A percentile compares a stretch with the other conserved stretches of the same genome.
phyloP scores from a whole-genome alignment of 2,113 vertebrate species.

The Channa maculata region DNA sequence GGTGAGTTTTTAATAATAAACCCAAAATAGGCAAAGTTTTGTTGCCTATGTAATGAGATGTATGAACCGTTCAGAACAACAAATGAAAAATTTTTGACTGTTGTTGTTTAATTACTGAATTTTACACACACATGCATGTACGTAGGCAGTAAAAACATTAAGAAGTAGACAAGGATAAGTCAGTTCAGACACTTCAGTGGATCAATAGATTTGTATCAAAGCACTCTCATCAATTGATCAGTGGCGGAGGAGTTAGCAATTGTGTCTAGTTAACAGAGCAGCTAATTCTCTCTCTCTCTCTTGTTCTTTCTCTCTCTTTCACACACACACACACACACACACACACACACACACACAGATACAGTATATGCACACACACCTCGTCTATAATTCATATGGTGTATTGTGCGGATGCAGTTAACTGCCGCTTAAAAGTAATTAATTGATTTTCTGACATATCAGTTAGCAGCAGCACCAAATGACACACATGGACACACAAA shows the following conservation, averaged over 20 bases:
- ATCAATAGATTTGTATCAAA: slow-evolving; percentile 57
- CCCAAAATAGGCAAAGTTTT: too few species aligned
- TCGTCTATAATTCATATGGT: slow-evolving; percentile 96
- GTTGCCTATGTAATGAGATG: too few species aligned
- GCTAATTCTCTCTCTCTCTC: slow-evolving; percentile 14
- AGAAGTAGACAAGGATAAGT: not conserved
- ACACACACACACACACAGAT: too few species aligned
- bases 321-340: too few species aligned
- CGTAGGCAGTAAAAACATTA: not conserved
- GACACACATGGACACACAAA: slow-evolving; percentile 80
- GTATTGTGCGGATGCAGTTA: slow-evolving; percentile 91
- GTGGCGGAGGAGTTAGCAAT: slow-evolving; percentile 55
- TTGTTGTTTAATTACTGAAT: too few species aligned
- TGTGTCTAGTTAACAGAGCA: slow-evolving; percentile 63
- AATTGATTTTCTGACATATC: slow-evolving; percentile 99
- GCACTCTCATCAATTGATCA: slow-evolving; percentile 71
- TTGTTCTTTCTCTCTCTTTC: too few species aligned
- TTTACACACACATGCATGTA: too few species aligned
- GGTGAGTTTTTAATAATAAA: too few species aligned
- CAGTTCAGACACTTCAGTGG: slow-evolving; percentile 36
- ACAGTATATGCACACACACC: slow-evolving; percentile 48
- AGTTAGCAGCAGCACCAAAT: slow-evolving; percentile 88
- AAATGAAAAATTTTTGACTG: too few species aligned
- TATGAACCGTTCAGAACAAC: too few species aligned
- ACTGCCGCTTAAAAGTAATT: slow-evolving; percentile 98